Evolutionary conservation across 1,140 invertebrate species (phyloP).

Genomic region (Bathynomus jamesi): DNA sequence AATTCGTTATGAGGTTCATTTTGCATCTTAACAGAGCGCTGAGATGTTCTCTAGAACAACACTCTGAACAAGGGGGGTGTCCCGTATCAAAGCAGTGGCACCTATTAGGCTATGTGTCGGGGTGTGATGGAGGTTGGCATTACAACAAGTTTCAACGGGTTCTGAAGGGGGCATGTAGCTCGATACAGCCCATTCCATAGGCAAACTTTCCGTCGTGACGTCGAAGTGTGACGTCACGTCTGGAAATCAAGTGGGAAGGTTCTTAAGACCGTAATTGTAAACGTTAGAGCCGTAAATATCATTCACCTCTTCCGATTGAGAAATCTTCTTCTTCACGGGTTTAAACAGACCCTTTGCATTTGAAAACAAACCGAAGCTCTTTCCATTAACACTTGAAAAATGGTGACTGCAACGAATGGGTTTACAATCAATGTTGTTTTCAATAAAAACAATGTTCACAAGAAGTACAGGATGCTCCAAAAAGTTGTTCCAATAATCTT

Average conservation of each 20-base stretch:
- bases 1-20: background rate
- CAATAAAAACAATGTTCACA: no score
- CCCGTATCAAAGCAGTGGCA: background rate
- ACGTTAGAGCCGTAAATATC: slow-evolving; percentile 30
- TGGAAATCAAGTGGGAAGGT: slow-evolving; percentile 34
- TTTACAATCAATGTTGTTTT: no score
- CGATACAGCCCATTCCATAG: background rate
- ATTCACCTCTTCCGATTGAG: slow-evolving; percentile 33
- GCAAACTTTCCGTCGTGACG: background rate
- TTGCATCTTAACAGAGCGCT: background rate
- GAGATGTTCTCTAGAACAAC: background rate
- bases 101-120: background rate
- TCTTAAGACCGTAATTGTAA: slow-evolving; percentile 31
- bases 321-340: slow-evolving; percentile 40
- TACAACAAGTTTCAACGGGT: background rate
- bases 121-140: background rate
- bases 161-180: background rate
- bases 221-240: slow-evolving; percentile 29
- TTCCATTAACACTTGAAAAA: slow-evolving; percentile 59
- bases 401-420: slow-evolving; percentile 52
- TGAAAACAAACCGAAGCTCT: slow-evolving; percentile 65
- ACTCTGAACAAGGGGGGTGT: background rate
- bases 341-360: slow-evolving; percentile 67
- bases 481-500: no score
- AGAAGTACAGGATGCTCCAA: no score